Evolutionary conservation across 1,140 invertebrate species (phyloP).

Genomic region (Nautilus pompilius): DNA sequence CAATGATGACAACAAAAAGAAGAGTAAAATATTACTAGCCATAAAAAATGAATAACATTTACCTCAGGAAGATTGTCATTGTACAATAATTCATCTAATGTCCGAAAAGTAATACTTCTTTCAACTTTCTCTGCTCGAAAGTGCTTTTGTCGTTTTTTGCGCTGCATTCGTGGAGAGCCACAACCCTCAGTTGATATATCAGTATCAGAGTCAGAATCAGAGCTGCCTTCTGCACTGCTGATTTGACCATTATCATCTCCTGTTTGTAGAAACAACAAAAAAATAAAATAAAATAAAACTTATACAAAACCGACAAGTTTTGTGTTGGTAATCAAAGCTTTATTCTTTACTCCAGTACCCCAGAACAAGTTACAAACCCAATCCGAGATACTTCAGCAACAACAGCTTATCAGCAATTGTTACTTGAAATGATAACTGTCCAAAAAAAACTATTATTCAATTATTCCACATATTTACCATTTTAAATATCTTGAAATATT

Average conservation of each 20-base stretch:
- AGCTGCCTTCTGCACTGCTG: slow-evolving; percentile 8
- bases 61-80: slow-evolving; percentile 90
- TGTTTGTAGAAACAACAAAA: too few species aligned
- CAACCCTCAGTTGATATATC: slow-evolving; percentile 69
- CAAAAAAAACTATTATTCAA: too few species aligned
- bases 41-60: slow-evolving; percentile 18
- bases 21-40: background rate
- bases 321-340: too few species aligned
- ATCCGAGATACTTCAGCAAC: too few species aligned
- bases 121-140: slow-evolving; percentile 46
- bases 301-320: too few species aligned
- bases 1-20: background rate
- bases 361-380: too few species aligned
- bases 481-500: too few species aligned
- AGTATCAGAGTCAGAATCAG: slow-evolving; percentile 65
- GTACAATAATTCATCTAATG: slow-evolving; percentile 74
- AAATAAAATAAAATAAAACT: too few species aligned
- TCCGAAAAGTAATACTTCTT: slow-evolving; percentile 45
- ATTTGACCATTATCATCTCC: slow-evolving; percentile 1
- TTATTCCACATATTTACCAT: too few species aligned
- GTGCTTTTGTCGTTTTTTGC: slow-evolving; percentile 39
- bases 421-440: too few species aligned
- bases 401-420: too few species aligned
- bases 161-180: slow-evolving; percentile 58
- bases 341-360: too few species aligned